Evolutionary conservation across 2,113 vertebrate species (phyloP).

Genomic region (Pleuronectes platessa): DNA sequence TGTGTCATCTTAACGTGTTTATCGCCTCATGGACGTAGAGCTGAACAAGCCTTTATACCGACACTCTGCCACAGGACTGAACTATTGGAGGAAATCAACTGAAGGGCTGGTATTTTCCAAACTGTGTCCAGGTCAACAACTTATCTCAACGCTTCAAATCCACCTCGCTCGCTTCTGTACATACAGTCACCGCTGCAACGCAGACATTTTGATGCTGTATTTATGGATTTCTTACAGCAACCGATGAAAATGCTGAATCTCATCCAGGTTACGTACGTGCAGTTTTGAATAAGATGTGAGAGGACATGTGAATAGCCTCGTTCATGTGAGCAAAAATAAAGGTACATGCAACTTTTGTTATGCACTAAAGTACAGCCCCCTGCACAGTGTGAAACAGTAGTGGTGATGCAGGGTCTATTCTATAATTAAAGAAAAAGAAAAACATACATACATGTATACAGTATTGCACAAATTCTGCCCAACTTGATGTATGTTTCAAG

Average conservation of each 20-base stretch:
- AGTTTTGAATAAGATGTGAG: conserved; percentile 46
- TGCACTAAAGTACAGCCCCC: conserved; percentile 50
- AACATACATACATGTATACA: conserved; percentile 48
- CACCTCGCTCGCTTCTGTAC: conserved; percentile 38
- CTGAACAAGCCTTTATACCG: conserved; percentile 15
- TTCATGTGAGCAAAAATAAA: conserved; percentile 48
- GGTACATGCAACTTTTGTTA: conserved; percentile 53
- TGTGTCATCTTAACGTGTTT: not conserved
- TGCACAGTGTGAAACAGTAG: conserved; percentile 38
- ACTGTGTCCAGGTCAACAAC: conserved; percentile 28
- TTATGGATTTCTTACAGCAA: conserved; percentile 45
- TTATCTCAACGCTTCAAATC: conserved; percentile 25
- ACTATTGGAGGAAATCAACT: conserved; percentile 32
- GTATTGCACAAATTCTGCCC: conserved; percentile 70
- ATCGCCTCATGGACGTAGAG: conserved; percentile 15
- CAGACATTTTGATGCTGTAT: conserved; percentile 53
- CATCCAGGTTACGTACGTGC: conserved; percentile 25
- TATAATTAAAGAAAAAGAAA: conserved; percentile 23
- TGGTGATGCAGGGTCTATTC: conserved; percentile 46
- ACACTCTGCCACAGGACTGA: conserved; percentile 27
- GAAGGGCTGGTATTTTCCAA: conserved; percentile 48
- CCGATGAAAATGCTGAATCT: conserved; percentile 27
- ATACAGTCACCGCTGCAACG: conserved; percentile 35
- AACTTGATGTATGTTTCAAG: conserved; percentile 65
- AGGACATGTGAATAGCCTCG: conserved; percentile 35